Evolutionary conservation across 1,140 invertebrate genomes (phyloP).

Genomic region (Notospermus geniculatus): DNA sequence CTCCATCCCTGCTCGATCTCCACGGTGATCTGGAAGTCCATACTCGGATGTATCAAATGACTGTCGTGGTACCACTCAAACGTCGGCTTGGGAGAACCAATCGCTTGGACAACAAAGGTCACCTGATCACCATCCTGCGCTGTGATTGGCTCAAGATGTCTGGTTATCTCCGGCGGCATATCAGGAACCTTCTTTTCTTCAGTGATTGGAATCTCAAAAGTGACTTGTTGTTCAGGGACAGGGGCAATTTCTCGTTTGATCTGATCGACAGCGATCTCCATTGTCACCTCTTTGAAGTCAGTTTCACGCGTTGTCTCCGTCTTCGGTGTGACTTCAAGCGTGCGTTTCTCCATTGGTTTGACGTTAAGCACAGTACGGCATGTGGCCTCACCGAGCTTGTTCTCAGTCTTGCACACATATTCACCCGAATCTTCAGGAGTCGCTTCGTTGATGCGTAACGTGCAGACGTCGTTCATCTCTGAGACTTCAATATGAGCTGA

Average conservation of each 20-base stretch:
- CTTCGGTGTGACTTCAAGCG: constrained; percentile 35
- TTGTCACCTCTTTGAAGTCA: neutral
- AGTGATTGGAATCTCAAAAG: neutral
- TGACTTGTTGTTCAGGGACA: neutral
- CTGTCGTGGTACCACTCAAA: constrained; percentile 54
- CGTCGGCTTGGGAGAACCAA: constrained; percentile 41
- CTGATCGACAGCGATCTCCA: neutral
- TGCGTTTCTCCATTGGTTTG: constrained; percentile 42
- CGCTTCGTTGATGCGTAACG: constrained; percentile 44
- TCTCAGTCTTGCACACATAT: constrained; percentile 48
- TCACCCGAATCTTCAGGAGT: constrained; percentile 49
- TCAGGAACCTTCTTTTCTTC: constrained; percentile 8
- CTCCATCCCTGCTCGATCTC: constrained; percentile 40
- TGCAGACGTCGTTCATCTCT: constrained; percentile 33
- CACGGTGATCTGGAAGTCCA: constrained; percentile 47
- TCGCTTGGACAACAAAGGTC: constrained; percentile 41
- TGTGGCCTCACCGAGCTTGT: constrained; percentile 44
- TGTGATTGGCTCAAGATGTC: constrained; percentile 40
- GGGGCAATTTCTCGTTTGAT: neutral
- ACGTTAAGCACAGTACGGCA: constrained; percentile 52
- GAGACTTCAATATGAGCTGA: constrained; percentile 33
- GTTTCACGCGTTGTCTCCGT: constrained; percentile 22
- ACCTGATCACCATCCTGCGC: constrained; percentile 45
- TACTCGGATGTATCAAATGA: constrained; percentile 37
- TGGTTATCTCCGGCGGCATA: constrained; percentile 43